Base-by-base conservation (phyloP, 2,797 vertebrate species). In the Sebastes steindachneri region DNA sequence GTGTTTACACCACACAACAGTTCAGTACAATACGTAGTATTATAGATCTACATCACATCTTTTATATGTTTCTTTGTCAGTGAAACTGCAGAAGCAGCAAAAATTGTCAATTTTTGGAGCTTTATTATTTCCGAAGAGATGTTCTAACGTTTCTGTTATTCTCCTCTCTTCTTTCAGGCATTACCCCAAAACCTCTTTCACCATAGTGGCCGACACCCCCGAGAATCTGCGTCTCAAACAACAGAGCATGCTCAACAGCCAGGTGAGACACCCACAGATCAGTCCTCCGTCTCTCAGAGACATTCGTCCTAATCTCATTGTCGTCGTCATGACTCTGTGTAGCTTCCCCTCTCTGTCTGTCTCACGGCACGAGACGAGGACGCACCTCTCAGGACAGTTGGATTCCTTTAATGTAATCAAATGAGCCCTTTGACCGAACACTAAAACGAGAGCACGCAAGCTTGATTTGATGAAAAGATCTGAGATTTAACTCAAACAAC, bases 141-240 rank as follows among this genome's bases (percentile, higher is more conserved):
- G 11, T 14, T n/a, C 2, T 19, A 66, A 28, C 9, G 0, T 55
- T 75, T 28, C 1, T 59, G 3, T 74, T 25, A 11, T 72, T 51
- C 11, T 69, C 21, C 28, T 68, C 68, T 82, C 60, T 65, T 4
- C 9, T 86, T 89, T 9, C 93, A 99, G 98, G 95, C 98, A 99
- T 96, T 99, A 99, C 92, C 98, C 98, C 28, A 99, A 99, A 96
- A 96, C 97, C 51, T 96, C 98, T 84, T 99, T 99, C 95, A 99
- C 98, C 91, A 98, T 97, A 74, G 98, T 99, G 95, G 96, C 97
- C 0, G 98, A 99, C 89, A 99, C 98, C 28, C 98, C 98, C 0
- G 98, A 99, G 95, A 99, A 99, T 82, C 96, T 99, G 85, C 97
- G 98, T 6, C 97, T 99, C 58, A 99, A 98, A 93, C 97, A 99